Evolutionary conservation across 2,888 invertebrate species (phyloP).

Genomic region (Esperia sulphurella): DNA sequence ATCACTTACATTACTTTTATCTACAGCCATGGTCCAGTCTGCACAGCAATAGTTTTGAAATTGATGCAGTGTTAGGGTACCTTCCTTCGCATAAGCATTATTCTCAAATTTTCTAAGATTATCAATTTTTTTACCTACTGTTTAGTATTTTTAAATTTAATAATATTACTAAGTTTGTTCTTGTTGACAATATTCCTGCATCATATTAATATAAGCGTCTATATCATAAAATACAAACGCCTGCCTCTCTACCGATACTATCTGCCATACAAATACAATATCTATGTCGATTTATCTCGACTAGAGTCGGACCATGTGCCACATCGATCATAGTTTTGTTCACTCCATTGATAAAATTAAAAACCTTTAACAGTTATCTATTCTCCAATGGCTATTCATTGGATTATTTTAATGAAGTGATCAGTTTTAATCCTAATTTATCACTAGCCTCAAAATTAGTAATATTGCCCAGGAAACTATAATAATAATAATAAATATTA

Average conservation of each 20-base stretch:
- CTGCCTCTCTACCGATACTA: constrained; percentile 50
- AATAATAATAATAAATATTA: too few relatives aligned
- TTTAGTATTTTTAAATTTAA: too few relatives aligned
- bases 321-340: constrained; percentile 73
- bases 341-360: constrained; percentile 58
- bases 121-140: too few relatives aligned
- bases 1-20: constrained; percentile 22
- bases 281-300: constrained; percentile 58
- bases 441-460: neutral
- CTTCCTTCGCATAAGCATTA: too few relatives aligned
- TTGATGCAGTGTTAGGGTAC: too few relatives aligned
- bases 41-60: neutral
- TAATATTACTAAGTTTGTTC: too few relatives aligned
- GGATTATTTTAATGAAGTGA: constrained; percentile 23
- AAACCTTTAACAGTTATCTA: constrained; percentile 42
- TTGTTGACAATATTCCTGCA: neutral
- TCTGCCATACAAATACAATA: constrained; percentile 48
- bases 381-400: constrained; percentile 3
- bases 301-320: constrained; percentile 35
- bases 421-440: neutral
- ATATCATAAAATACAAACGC: constrained; percentile 37
- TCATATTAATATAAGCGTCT: neutral
- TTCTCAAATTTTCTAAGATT: too few relatives aligned
- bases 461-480: too few relatives aligned
- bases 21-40: neutral